A percentile compares a stretch with the other conserved stretches of the same genome.
Conservation (phyloP, 2,888 invertebrate genomes). For the Lasioglossum calceatum region DNA sequence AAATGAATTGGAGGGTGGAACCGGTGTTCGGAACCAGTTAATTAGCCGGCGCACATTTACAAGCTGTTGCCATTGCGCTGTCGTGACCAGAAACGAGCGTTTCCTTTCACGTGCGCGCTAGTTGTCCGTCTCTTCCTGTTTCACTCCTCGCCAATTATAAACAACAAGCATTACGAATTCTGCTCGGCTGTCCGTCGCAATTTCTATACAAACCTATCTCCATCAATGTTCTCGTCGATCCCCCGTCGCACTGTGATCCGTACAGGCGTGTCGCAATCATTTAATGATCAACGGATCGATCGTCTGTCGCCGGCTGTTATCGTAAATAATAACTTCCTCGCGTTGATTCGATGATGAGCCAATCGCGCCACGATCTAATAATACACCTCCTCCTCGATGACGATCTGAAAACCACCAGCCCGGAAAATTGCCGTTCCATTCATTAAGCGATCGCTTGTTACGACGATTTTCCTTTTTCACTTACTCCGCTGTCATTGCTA, state of each 20-base stretch:
- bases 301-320: not conserved
- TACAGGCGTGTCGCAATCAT: not conserved
- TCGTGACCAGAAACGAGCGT: slow-evolving; percentile 65
- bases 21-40: slow-evolving; percentile 53
- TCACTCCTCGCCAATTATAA: slow-evolving; percentile 41
- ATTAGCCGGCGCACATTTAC: slow-evolving; percentile 72
- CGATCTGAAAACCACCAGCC: slow-evolving; percentile 39
- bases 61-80: slow-evolving; percentile 71
- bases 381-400: slow-evolving; percentile 26
- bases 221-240: not conserved
- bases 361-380: slow-evolving; percentile 33
- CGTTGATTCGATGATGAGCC: slow-evolving; percentile 43
- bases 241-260: not conserved
- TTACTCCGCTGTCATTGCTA: slow-evolving; percentile 35
- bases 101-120: slow-evolving; percentile 65
- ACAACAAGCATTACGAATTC: slow-evolving; percentile 39
- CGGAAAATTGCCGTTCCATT: slow-evolving; percentile 65
- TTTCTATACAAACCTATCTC: not conserved
- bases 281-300: slow-evolving; percentile 7
- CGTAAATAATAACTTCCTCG: not conserved
- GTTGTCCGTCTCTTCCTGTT: slow-evolving; percentile 43
- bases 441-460: slow-evolving; percentile 29
- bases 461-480: slow-evolving; percentile 14
- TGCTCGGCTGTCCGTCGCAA: slow-evolving; percentile 14
- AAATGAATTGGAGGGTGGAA: slow-evolving; percentile 26